phyloP scores from a whole-genome alignment of 2,888 invertebrate genomes.

The Neoscelio sp. region DNA sequence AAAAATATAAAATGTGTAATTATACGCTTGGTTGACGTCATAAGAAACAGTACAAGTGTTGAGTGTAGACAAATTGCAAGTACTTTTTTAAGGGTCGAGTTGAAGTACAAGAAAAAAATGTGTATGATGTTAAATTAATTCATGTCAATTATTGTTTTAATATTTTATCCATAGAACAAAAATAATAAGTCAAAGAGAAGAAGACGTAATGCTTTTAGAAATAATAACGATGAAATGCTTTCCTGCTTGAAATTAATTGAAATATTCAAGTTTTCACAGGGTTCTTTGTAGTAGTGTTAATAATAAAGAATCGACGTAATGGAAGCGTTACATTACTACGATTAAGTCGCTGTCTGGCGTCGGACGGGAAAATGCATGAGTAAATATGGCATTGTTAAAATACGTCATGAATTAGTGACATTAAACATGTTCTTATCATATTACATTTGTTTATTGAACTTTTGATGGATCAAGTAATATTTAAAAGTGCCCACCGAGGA shows the following conservation, averaged over 20 bases:
- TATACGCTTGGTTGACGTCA: too few relatives aligned
- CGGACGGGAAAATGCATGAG: neutral
- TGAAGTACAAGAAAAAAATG: neutral
- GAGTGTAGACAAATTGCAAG: neutral
- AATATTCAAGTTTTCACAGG: too few relatives aligned
- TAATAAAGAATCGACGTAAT: constrained; percentile 3
- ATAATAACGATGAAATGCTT: too few relatives aligned
- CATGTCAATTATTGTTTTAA: neutral
- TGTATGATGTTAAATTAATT: neutral
- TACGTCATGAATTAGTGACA: neutral
- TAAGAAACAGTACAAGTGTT: neutral
- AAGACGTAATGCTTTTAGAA: too few relatives aligned
- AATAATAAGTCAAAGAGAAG: too few relatives aligned
- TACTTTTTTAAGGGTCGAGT: constrained; percentile 1
- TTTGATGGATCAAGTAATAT: constrained; percentile 14
- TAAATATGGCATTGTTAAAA: neutral
- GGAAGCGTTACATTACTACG: neutral
- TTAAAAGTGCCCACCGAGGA: constrained; percentile 10
- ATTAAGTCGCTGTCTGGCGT: neutral
- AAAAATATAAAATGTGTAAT: too few relatives aligned
- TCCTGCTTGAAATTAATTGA: too few relatives aligned
- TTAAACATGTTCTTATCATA: constrained; percentile 12
- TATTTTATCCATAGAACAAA: too few relatives aligned
- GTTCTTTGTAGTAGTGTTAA: too few relatives aligned
- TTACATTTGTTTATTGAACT: constrained; percentile 6